A percentile compares a stretch with the other conserved stretches of the same genome.
These are phyloP conservation scores for Ernsta delagoae DNA, from an alignment of 2,888 invertebrate genomes.

Conservation along the genomic window DNA sequence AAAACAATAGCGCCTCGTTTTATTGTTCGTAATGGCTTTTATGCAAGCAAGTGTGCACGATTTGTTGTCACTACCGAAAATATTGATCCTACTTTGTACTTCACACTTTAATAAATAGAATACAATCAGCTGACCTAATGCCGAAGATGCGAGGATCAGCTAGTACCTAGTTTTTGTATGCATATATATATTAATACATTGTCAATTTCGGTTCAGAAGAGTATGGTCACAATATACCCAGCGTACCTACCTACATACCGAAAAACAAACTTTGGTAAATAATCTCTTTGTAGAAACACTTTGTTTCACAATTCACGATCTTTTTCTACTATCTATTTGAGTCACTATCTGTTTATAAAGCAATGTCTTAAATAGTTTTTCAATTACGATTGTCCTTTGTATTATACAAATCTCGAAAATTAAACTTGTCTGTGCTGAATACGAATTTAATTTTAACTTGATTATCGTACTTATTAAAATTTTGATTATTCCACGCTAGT, in stretches of 20 bases:
- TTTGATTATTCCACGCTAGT: conserved; percentile 81
- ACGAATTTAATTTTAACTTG: conserved; percentile 71
- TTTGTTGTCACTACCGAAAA: conserved; percentile 41
- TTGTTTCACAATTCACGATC: not conserved
- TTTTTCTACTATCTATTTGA: not conserved
- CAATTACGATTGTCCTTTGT: conserved; percentile 25
- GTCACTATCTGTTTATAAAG: conserved; percentile 1
- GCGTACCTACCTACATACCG: too few species aligned
- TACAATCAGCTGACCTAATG: too few species aligned
- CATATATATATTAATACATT: too few species aligned
- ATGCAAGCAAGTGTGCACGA: conserved; percentile 65
- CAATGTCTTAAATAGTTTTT: conserved; percentile 2
- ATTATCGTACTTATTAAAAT: conserved; percentile 72
- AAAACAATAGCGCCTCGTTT: too few species aligned
- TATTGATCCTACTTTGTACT: too few species aligned
- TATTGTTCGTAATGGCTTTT: conserved; percentile 72
- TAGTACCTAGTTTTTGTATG: too few species aligned
- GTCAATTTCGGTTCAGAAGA: too few species aligned
- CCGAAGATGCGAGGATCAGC: too few species aligned
- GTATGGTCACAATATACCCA: not conserved
- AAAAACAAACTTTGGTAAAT: not conserved
- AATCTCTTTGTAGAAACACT: too few species aligned
- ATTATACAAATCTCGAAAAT: conserved; percentile 19
- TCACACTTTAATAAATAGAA: too few species aligned
- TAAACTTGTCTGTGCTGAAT: conserved; percentile 46